Evolutionary conservation across 2,888 invertebrate species (phyloP), one percentile per base, ranked within the genome.

Genomic region (Aplocera efformata): DNA sequence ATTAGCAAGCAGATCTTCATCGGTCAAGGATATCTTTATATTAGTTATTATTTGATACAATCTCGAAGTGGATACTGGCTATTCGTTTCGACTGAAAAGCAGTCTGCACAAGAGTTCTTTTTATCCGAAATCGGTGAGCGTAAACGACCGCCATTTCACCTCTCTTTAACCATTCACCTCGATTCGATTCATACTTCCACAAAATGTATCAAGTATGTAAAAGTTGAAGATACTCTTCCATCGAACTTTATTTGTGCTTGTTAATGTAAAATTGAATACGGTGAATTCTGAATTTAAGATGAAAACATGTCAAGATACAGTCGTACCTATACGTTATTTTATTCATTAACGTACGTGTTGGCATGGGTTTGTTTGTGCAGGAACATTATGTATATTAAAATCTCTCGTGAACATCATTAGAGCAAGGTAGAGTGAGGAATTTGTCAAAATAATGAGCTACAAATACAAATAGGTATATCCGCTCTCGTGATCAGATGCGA

Each of bases 321-420:
- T n/a, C 72, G 79, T 80, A 79, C 79, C 82, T 82, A 78, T 79
- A 80, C 79, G 83, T 84, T 85, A 86, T 88, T 88, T 85, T 83
- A 86, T 84, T 86, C 83, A 85, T 83, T 82, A 82, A 74, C 72
- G 66, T 72, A 77, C 76, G 77, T 74, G 78, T 77, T 67, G 76
- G 75, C 70, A 76, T 74, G 51, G 64, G 69, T 82, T 84, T 84
- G 82, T 86, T 84, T 72, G n/a, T 81, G 67, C 77, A 17, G 74
- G 75, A 72, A 79, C 73, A 82, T 82, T 81, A 83, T 83, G n/a
- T n/a, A n/a, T n/a, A n/a, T 85, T 80, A 76, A 80, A 85, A 82
- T 72, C 76, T 76, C 78, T 78, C 68, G 61, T 72, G 67, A 67
- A 69, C 76, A 75, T 84, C 83, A 79, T 83, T 82, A 82, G 72